These are phyloP conservation scores for Pygoscelis adeliae DNA, from an alignment of 2,113 vertebrate genomes.

Conservation along the genomic window DNA sequence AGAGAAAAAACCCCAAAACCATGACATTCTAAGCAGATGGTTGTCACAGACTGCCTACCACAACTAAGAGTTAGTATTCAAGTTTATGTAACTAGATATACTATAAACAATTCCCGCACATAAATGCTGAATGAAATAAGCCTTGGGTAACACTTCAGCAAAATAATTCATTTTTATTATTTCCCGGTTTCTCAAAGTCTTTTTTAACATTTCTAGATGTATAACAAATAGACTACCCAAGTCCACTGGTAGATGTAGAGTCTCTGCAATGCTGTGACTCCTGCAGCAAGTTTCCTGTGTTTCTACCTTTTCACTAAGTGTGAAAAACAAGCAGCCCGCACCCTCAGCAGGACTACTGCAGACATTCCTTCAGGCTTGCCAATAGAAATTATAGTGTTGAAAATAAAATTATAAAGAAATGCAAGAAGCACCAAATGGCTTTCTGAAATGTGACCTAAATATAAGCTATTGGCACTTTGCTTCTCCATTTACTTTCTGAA, in stretches of 20 bases:
- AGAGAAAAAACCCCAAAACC: neutral
- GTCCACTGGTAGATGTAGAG: neutral
- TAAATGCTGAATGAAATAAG: neutral
- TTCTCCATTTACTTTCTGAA: neutral
- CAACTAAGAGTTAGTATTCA: constrained; percentile 34
- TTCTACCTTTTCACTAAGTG: neutral
- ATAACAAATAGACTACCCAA: neutral
- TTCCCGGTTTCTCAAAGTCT: neutral
- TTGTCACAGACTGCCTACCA: constrained; percentile 24
- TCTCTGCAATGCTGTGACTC: neutral
- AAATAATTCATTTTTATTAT: neutral
- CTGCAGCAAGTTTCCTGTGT: neutral
- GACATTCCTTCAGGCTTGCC: neutral
- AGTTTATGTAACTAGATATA: neutral
- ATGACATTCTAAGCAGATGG: constrained; percentile 51
- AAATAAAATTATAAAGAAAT: neutral
- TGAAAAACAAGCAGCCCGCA: neutral
- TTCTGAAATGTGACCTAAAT: neutral
- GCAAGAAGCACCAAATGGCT: neutral
- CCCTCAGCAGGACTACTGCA: neutral
- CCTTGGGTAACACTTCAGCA: neutral
- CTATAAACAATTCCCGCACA: neutral
- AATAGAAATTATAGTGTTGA: neutral
- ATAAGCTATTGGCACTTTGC: neutral
- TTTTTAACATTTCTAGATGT: neutral